phyloP scores from a whole-genome alignment of 1,140 invertebrate genomes.

The Nephila pilipes region DNA sequence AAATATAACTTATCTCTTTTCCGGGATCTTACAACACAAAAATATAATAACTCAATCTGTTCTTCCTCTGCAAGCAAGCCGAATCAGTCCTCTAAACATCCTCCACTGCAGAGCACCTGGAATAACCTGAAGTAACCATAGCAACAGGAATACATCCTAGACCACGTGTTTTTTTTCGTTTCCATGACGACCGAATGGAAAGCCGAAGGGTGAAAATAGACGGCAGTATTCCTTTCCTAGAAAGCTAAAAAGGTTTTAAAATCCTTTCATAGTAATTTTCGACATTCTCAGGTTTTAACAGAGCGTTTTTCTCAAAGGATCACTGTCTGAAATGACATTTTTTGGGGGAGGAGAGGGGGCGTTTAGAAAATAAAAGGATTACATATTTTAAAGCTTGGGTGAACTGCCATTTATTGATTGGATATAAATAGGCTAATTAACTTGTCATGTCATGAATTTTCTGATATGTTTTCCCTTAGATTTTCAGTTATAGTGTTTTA shows the following conservation, averaged over 20 bases:
- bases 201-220: not conserved
- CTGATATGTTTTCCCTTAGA: too few relatives aligned
- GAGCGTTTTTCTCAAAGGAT: not conserved
- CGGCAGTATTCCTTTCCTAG: not conserved
- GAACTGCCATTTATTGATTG: too few relatives aligned
- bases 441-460: too few relatives aligned
- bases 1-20: not conserved
- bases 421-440: too few relatives aligned
- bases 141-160: conserved; percentile 22
- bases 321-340: not conserved
- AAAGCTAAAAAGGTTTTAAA: not conserved
- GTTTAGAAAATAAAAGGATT: too few relatives aligned
- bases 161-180: conserved; percentile 38
- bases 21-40: not conserved
- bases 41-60: conserved; percentile 19
- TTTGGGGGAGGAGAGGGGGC: too few relatives aligned
- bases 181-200: not conserved
- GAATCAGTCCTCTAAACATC: too few relatives aligned
- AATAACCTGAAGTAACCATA: not conserved
- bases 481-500: too few relatives aligned
- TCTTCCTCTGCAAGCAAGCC: not conserved
- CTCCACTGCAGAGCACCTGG: not conserved
- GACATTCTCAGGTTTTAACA: not conserved
- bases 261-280: not conserved
- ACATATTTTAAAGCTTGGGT: too few relatives aligned